phyloP scores from a whole-genome alignment of 2,888 invertebrate species.

The Allacma fusca region DNA sequence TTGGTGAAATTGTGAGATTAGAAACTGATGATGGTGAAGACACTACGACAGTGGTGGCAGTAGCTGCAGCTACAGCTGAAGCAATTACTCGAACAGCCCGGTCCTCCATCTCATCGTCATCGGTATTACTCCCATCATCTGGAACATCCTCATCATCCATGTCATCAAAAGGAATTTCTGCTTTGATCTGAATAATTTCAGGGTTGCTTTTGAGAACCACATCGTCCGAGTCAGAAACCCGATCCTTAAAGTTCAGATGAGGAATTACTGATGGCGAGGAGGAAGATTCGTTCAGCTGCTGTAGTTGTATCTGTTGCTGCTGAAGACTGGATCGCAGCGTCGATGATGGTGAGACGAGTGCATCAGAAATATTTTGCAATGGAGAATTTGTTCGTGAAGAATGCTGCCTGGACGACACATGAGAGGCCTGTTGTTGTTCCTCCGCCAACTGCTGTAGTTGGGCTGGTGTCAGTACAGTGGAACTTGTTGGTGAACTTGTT shows the following conservation, averaged over 20 bases:
- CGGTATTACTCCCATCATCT: conserved; percentile 35
- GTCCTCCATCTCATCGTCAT: conserved; percentile 30
- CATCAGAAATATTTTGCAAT: not conserved
- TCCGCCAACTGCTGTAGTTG: conserved; percentile 45
- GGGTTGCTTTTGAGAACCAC: conserved; percentile 31
- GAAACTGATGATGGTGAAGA: conserved; percentile 68
- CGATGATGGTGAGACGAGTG: not conserved
- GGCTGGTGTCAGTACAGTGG: conserved; percentile 38
- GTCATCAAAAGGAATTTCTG: conserved; percentile 55
- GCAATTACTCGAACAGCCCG: conserved; percentile 73
- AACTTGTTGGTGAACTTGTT: conserved; percentile 34
- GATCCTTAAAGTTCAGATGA: conserved; percentile 23
- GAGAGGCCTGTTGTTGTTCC: conserved; percentile 39
- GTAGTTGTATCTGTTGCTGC: conserved; percentile 40
- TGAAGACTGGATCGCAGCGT: conserved; percentile 25
- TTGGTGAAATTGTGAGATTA: conserved; percentile 33
- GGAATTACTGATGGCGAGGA: conserved; percentile 41
- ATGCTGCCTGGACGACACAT: conserved; percentile 29
- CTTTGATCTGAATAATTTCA: conserved; percentile 60
- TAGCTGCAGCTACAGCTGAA: conserved; percentile 85
- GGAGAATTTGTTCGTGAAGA: conserved; percentile 33
- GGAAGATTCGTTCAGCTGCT: not conserved
- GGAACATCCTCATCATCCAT: conserved; percentile 50
- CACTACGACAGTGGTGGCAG: conserved; percentile 68
- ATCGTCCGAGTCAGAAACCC: conserved; percentile 12